Evolutionary conservation across 2,113 vertebrate genomes (phyloP), one percentile per base, ranked within the genome.

Genomic region (Phrynosoma blainvillii): DNA sequence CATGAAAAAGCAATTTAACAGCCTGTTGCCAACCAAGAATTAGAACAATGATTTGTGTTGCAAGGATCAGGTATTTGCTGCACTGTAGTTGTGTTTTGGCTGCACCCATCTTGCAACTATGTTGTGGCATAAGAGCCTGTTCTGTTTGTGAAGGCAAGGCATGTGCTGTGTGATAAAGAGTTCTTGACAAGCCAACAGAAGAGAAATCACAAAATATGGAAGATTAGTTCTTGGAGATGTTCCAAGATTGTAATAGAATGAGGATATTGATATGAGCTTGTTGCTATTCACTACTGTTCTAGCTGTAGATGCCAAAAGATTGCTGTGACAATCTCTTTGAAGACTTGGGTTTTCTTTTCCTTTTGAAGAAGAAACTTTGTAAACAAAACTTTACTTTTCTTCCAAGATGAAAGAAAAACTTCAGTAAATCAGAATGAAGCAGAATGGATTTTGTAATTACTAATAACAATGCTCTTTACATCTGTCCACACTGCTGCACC

Each of bases 151-250:
- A 82, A 78, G 79, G 71, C 66, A 85, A 88, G 82, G 74, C 79
- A 79, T 90, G 87, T 86, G 79, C 84, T 32, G 25, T 30, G 5
- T 65, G 62, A 85, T 77, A 84, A 84, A 85, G 65, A 77, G n/a
- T 77, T 62, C 76, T 68, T 82, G 47, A 88, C 73, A 88, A 84
- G 79, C 73, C 73, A 86, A 40, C 74, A 85, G 82, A 82, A 78
- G 65, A 82, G 79, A 71, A 86, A 82, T 88, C 71, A 88, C 73
- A 86, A 82, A 88, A 88, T 82, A 88, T 82, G 73, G 79, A 88
- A 85, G 79, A 86, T 85, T 80, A 85, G 79, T 82, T 85, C 42
- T 52, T 85, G 79, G 84, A 85, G 65, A 47, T 13, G 40, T 59
- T 90, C 74, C 87, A 78, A 59, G 36, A 90, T 81, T 59, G 89